Percentiles rank a stretch among this genome's conserved stretches.
phyloP scores from a whole-genome alignment of 2,113 vertebrate genomes.

The Emydura subglobosa region DNA sequence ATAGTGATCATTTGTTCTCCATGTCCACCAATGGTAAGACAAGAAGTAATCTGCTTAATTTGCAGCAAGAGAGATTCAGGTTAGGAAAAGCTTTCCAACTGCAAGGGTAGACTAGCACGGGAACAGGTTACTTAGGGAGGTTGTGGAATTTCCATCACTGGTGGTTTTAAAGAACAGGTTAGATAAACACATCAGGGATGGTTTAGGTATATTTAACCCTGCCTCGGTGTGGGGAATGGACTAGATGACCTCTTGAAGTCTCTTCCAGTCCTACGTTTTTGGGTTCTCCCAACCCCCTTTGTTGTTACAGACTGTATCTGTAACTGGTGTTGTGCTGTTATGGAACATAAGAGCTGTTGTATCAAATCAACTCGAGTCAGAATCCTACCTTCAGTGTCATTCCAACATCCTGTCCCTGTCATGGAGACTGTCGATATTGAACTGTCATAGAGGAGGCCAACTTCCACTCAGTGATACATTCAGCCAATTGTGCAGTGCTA shows the following conservation, averaged over 20 bases:
- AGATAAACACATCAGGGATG: neutral
- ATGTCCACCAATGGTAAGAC: neutral
- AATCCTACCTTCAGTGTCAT: neutral
- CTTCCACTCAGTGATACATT: neutral
- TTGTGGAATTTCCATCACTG: neutral
- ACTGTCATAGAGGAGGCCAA: neutral
- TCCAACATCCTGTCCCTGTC: neutral
- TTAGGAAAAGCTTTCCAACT: neutral
- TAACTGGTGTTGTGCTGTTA: neutral
- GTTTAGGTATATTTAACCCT: neutral
- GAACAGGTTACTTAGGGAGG: neutral
- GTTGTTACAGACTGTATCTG: neutral
- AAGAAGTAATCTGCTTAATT: neutral
- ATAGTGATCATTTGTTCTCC: neutral
- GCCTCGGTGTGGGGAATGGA: neutral
- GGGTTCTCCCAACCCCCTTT: neutral
- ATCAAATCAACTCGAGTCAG: neutral
- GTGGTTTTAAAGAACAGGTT: neutral
- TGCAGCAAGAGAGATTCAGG: neutral
- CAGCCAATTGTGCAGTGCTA: neutral
- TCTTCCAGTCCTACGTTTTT: neutral
- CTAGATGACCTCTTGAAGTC: neutral
- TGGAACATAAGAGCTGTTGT: neutral
- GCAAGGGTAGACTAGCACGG: neutral
- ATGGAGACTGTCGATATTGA: neutral